These are phyloP conservation scores for Erynnis tages DNA, from an alignment of 2,888 invertebrate genomes.

Conservation along the genomic window DNA sequence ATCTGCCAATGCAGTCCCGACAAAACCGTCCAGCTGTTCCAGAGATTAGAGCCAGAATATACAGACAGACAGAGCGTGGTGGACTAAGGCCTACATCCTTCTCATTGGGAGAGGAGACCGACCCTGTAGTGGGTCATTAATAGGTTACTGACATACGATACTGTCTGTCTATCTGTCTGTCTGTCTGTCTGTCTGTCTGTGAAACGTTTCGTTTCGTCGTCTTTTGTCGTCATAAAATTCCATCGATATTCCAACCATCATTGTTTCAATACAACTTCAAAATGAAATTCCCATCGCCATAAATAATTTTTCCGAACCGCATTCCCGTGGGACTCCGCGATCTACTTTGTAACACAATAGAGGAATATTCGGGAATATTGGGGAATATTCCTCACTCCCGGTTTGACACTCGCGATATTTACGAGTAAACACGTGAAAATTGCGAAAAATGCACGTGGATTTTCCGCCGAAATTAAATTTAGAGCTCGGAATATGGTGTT, in stretches of 20 bases:
- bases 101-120: too few relatives aligned
- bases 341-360: constrained; percentile 26
- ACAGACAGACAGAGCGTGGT: too few relatives aligned
- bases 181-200: too few relatives aligned
- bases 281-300: constrained; percentile 24
- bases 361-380: constrained; percentile 15
- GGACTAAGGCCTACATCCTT: too few relatives aligned
- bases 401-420: constrained; percentile 24
- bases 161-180: too few relatives aligned
- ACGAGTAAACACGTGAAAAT: constrained; percentile 19
- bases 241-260: constrained; percentile 7
- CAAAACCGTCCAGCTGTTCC: too few relatives aligned
- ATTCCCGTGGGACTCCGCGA: constrained; percentile 20
- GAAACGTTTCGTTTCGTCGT: too few relatives aligned
- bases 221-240: constrained; percentile 12
- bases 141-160: too few relatives aligned
- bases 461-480: constrained; percentile 12
- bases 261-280: constrained; percentile 23
- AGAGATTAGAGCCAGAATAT: too few relatives aligned
- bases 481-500: neutral
- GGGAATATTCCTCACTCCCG: constrained; percentile 24
- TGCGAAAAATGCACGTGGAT: constrained; percentile 13
- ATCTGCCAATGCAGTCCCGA: too few relatives aligned
- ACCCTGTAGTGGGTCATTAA: too few relatives aligned
- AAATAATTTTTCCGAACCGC: constrained; percentile 24